A percentile compares a stretch with the other conserved stretches of the same genome.
Evolutionary conservation across 2,113 vertebrate genomes (phyloP).

Genomic region (Carettochelys insculpta): DNA sequence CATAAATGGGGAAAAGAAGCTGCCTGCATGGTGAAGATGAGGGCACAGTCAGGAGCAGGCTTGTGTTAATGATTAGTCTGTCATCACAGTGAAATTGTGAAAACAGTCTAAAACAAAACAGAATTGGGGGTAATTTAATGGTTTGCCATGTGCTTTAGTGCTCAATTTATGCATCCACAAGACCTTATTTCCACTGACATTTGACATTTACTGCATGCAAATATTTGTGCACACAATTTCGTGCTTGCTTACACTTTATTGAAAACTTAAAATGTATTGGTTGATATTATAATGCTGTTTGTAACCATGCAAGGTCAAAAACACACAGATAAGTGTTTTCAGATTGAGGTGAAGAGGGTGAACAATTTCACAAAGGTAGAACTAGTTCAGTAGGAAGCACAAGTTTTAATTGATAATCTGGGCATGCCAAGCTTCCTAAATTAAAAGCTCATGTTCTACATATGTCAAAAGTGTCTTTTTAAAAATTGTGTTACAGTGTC

Average conservation of each 20-base stretch:
- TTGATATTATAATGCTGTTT: background rate
- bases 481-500: rapidly evolving
- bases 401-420: rapidly evolving
- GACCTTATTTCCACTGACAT: background rate
- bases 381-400: background rate
- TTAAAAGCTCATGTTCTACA: rapidly evolving
- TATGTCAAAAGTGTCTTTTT: rapidly evolving
- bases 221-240: background rate
- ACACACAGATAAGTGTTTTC: background rate
- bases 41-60: background rate
- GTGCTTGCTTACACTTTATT: background rate
- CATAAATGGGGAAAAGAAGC: background rate
- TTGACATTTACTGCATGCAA: background rate
- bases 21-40: background rate
- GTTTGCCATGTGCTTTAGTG: background rate
- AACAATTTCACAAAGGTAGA: no score
- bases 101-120: background rate
- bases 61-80: background rate
- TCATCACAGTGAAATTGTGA: background rate
- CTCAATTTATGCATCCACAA: background rate
- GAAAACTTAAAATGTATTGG: background rate
- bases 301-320: background rate
- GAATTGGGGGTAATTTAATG: background rate
- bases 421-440: rapidly evolving
- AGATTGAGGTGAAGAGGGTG: background rate